Evolutionary conservation across 1,140 invertebrate species (phyloP), one percentile per base, ranked within the genome.

Genomic region (Bombus pascuorum): DNA sequence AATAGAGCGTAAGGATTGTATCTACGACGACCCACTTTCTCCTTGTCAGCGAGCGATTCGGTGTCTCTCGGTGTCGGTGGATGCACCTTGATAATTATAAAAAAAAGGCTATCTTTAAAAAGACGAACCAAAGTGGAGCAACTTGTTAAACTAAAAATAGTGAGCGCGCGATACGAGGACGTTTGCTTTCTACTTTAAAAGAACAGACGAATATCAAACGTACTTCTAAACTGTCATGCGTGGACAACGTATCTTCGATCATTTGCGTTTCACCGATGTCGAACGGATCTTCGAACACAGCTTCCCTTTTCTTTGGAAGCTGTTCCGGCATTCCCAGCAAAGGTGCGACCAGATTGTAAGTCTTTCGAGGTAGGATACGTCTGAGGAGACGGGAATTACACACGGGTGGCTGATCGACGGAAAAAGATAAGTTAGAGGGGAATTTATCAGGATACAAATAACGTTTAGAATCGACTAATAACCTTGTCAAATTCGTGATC

Each of bases 1-100:
- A 94, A 94, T 44, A 91, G 72, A 70, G 87, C 88, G 83, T 94
- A 94, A 66, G 94, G 94, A 91, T 93, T 94, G 62, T 79, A 86
- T 73, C 68, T 83, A 71, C 42, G 83, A 47, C 71, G 87, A 87
- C 53, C 70, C 47, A 79, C 13, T 81, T 91, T 32, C 65, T 76
- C 68, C 42, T 81, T 66, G 47, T 53, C 73, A 78, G 59, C 47
- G 42, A 13, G 57, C 28, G 65, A 85, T 42, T 70, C 66, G 80
- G 83, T 75, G 79, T 86, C 81, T 81, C 53, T 68, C 75, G 28
- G 13, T 5, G 93, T 91, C 83, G 92, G 86, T 44, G 92, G 93
- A 76, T 94, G 91, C 72, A 94, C 93, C 93, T 94, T 71, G 75
- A 79, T 42, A 62, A 85, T 82, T 83, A 85, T 81, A 66, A 66